Base-by-base conservation (phyloP, 2,888 invertebrate genomes). In the Cheilosia pagana region DNA sequence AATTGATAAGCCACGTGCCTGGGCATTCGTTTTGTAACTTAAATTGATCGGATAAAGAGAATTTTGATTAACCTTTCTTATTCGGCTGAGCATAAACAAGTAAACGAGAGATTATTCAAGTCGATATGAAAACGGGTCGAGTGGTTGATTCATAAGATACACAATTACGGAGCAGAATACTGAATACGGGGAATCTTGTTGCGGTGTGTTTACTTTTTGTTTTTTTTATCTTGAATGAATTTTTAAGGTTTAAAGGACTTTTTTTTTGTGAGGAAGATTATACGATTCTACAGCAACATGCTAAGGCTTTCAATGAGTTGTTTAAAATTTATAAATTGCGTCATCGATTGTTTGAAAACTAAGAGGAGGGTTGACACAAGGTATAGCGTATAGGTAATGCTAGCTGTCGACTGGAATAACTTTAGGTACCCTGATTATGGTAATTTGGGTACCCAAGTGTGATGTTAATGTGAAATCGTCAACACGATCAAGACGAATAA, bases 21-120 rank as follows among this genome's bases (percentile, higher is more conserved):
- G 53, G 21, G 19, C 65, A 60, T 65, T 65, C 31, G 76, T 76
- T 76, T 65, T 76, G 52, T 60, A 39, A 72, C 52, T 77, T 71
- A 45, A 76, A 72, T 77, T 77, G 71, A 76, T 82, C 71, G 60
- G 81, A 81, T 76, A 70, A 75, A 41, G 48, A 60, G 45, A 59
- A 21, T 45, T 55, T 55, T 68, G 43, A 67, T 53, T 67, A 39
- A 48, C n/a, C 23, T 52, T 41, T 63, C 16, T 59, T 41, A 23
- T 25, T 31, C 31, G 21, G 59, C 25, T 28, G 16, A 60, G 19
- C 41, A 28, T 16, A 60, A 45, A 28, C 28, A 60, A 19, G 28
- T 16, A 16, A 60, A 14, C 5, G 48, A 31, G 35, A 0, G 35
- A 21, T n/a, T 63, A 14, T 50, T 35, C n/a, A 23, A 52, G 50